Evolutionary conservation across 2,113 vertebrate species (phyloP).

Genomic region (Bungarus multicinctus): DNA sequence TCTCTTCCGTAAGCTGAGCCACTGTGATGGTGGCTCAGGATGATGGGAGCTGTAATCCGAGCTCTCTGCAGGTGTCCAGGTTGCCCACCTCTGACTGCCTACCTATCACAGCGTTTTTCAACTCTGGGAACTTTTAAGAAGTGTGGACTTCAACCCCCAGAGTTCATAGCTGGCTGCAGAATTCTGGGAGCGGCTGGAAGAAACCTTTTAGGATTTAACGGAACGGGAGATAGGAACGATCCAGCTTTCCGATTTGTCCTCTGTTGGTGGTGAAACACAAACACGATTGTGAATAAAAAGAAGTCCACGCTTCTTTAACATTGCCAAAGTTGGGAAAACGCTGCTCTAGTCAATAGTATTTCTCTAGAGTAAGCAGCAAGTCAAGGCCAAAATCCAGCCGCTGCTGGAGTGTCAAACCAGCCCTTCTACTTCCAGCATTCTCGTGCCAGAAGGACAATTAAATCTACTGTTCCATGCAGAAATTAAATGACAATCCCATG

Average conservation of each 20-base stretch:
- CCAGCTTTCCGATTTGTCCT: too few species aligned
- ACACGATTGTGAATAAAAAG: too few species aligned
- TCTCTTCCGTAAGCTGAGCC: not conserved
- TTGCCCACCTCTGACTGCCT: not conserved
- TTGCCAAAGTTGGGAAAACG: not conserved
- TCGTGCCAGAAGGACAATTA: slow-evolving; percentile 18
- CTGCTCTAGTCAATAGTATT: not conserved
- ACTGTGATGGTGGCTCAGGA: not conserved
- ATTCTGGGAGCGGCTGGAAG: too few species aligned
- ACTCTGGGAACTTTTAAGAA: not conserved
- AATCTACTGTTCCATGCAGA: slow-evolving; percentile 14
- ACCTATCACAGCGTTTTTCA: not conserved
- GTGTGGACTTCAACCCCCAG: not conserved
- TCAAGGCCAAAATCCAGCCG: not conserved
- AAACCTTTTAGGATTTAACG: too few species aligned
- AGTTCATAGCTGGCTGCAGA: not conserved
- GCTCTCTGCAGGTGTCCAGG: not conserved
- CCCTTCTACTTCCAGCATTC: not conserved
- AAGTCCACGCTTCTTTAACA: not conserved
- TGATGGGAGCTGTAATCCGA: not conserved
- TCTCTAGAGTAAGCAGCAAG: not conserved
- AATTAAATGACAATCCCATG: slow-evolving; percentile 24
- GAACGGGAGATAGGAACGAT: too few species aligned
- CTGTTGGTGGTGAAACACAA: too few species aligned
- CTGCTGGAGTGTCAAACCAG: not conserved